Conservation (phyloP, 2,888 invertebrate genomes). For the Acrobasis consociella region DNA sequence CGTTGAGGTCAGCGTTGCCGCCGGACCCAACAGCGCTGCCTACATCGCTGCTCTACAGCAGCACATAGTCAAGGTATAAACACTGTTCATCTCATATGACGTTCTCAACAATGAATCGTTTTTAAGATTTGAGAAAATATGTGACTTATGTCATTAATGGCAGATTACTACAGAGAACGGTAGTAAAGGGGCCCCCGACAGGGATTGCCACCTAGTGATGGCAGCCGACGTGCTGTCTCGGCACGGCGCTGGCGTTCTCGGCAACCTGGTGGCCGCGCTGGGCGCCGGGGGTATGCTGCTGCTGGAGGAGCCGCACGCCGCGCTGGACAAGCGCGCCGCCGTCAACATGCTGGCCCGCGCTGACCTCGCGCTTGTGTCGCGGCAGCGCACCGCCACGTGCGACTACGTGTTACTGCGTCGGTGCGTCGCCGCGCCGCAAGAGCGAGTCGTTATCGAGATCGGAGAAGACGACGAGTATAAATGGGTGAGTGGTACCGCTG, state of each 20-base stretch:
- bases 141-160: too few species aligned
- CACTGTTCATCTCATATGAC: too few species aligned
- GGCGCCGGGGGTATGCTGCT: conserved; percentile 88
- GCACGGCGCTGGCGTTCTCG: conserved; percentile 77
- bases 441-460: conserved; percentile 78
- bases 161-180: too few species aligned
- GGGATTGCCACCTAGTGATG: conserved; percentile 86
- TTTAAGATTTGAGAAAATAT: too few species aligned
- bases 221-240: conserved; percentile 85
- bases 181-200: conserved; percentile 54
- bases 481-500: conserved; percentile 80
- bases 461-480: conserved; percentile 84
- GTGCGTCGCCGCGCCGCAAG: conserved; percentile 53
- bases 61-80: conserved; percentile 82
- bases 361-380: conserved; percentile 59
- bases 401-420: conserved; percentile 87
- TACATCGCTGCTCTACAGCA: conserved; percentile 82
- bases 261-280: conserved; percentile 84
- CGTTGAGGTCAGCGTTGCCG: conserved; percentile 65
- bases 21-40: conserved; percentile 54
- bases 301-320: conserved; percentile 85
- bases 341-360: conserved; percentile 52
- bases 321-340: conserved; percentile 68
- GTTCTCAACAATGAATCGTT: too few species aligned
- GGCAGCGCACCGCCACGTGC: conserved; percentile 85